Conservation (phyloP, 1,140 invertebrate species). For the Drosophila watanabei region DNA sequence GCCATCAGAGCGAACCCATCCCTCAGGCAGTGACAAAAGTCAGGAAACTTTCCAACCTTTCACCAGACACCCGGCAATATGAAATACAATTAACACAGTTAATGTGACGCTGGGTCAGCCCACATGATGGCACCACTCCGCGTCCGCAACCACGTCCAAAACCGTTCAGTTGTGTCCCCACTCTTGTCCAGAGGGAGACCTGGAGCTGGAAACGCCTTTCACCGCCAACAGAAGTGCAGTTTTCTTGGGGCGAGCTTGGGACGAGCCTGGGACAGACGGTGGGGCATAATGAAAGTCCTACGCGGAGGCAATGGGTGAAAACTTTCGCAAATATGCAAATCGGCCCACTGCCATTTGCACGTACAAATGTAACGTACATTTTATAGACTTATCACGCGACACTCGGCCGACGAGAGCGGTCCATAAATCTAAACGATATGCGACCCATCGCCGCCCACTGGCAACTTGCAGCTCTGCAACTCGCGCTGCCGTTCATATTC, state of each 20-base stretch:
- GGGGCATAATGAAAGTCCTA: conserved; percentile 70
- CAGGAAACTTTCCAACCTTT: conserved; percentile 47
- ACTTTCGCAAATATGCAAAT: conserved; percentile 78
- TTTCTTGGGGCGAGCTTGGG: conserved; percentile 13
- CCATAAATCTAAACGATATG: conserved; percentile 81
- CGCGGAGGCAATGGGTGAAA: conserved; percentile 47
- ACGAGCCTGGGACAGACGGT: background rate
- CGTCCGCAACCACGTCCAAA: conserved; percentile 1
- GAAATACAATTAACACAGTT: conserved; percentile 72
- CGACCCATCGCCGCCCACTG: conserved; percentile 69
- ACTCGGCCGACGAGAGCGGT: conserved; percentile 55
- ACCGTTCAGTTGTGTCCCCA: conserved; percentile 20
- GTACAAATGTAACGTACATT: conserved; percentile 78
- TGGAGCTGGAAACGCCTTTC: conserved; percentile 47
- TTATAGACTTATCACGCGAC: conserved; percentile 83
- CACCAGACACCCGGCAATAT: conserved; percentile 54
- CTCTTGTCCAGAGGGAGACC: conserved; percentile 10
- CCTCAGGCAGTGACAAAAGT: conserved; percentile 38
- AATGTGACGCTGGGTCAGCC: conserved; percentile 55
- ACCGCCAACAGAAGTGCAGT: conserved; percentile 50
- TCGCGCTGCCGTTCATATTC: conserved; percentile 30
- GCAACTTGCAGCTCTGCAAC: conserved; percentile 27
- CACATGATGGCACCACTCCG: conserved; percentile 44
- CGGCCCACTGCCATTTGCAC: conserved; percentile 78
- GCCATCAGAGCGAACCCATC: conserved; percentile 3